Conservation (phyloP, 2,888 invertebrate genomes). For the Trimorus sp. region DNA sequence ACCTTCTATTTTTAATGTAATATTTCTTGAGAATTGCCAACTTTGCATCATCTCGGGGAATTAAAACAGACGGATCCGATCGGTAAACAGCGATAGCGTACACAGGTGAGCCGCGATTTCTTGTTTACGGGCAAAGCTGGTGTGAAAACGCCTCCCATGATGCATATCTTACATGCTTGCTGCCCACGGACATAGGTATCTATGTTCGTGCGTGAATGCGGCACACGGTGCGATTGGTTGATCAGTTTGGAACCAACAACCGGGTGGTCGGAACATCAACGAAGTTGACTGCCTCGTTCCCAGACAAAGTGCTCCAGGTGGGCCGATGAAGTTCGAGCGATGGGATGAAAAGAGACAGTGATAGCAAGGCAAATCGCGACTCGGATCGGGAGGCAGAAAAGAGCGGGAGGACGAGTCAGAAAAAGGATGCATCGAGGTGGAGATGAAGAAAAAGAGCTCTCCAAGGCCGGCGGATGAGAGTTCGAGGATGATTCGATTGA, state of each 20-base stretch:
- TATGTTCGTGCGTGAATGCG: conserved; percentile 58
- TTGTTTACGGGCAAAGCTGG: conserved; percentile 47
- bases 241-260: conserved; percentile 52
- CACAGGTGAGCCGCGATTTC: conserved; percentile 28
- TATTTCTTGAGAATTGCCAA: too few species aligned
- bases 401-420: conserved; percentile 40
- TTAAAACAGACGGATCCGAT: conserved; percentile 13
- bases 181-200: conserved; percentile 29
- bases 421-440: conserved; percentile 47
- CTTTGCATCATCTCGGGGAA: conserved; percentile 15
- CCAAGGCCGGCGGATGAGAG: conserved; percentile 38
- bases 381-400: conserved; percentile 45
- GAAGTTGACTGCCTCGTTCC: conserved; percentile 70
- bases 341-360: conserved; percentile 21
- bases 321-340: conserved; percentile 36
- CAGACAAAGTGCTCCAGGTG: conserved; percentile 68
- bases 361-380: conserved; percentile 32
- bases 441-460: conserved; percentile 59
- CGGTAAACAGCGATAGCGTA: conserved; percentile 21
- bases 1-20: too few species aligned
- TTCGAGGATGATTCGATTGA: conserved; percentile 53
- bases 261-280: conserved; percentile 66
- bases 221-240: conserved; percentile 54
- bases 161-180: conserved; percentile 41
- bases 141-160: conserved; percentile 62